phyloP scores from a whole-genome alignment of 2,797 vertebrate species.

The Rhabdophis nuchalis region DNA sequence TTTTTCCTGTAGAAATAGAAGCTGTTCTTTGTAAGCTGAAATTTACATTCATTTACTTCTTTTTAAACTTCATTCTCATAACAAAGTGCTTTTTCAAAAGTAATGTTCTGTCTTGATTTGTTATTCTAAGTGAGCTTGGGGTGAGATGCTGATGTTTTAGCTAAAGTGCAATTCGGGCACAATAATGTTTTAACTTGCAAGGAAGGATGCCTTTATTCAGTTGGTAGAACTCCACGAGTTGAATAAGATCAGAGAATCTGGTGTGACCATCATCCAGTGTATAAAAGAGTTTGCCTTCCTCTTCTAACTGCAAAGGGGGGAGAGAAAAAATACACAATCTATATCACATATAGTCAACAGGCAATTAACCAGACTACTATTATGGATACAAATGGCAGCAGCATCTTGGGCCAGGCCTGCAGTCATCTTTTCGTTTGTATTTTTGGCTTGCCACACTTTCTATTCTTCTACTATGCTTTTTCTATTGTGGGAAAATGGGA shows the following conservation, averaged over 20 bases:
- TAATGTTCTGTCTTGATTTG: slow-evolving; percentile 27
- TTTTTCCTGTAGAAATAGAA: slow-evolving; percentile 48
- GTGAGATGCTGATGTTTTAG: slow-evolving; percentile 49
- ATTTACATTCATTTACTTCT: slow-evolving; percentile 40
- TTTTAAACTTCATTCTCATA: slow-evolving; percentile 26
- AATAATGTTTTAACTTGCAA: slow-evolving; percentile 94
- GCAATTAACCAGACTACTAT: background rate
- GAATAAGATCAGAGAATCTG: slow-evolving; percentile 92
- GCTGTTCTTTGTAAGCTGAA: slow-evolving; percentile 49
- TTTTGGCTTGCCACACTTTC: no score
- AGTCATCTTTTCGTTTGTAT: no score
- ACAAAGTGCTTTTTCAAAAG: slow-evolving; percentile 32
- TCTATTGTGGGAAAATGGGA: no score
- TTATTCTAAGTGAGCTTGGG: slow-evolving; percentile 24
- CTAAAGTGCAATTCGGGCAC: slow-evolving; percentile 85
- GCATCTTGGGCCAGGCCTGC: no score
- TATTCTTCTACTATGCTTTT: no score
- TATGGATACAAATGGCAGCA: background rate
- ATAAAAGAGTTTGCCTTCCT: slow-evolving; percentile 87
- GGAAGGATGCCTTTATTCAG: slow-evolving; percentile 93
- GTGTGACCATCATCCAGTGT: slow-evolving; percentile 93
- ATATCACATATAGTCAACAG: background rate
- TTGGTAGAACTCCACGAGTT: slow-evolving; percentile 97
- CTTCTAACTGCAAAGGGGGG: slow-evolving; percentile 78
- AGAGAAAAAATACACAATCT: slow-evolving; percentile 37